Conservation (phyloP, 2,113 vertebrate genomes). For the Ia io region DNA sequence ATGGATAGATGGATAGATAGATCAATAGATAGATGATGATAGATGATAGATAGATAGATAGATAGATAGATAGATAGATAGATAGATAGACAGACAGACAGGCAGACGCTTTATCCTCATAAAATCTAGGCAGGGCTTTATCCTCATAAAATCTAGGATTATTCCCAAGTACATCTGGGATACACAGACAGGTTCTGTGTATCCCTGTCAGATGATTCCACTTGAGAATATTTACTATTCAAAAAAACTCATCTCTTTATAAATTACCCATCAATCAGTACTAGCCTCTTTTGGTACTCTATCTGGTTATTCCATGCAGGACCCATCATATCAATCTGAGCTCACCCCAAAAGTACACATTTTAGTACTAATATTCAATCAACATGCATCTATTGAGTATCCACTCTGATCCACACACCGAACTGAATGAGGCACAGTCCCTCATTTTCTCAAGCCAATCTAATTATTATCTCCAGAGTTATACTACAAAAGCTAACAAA, state of each 20-base stretch:
- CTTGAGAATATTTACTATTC: constrained; percentile 12
- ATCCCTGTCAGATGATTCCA: not conserved
- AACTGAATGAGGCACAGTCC: not conserved
- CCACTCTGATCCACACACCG: not conserved
- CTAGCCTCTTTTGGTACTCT: not conserved
- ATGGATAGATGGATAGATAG: not conserved
- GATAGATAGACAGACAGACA: no score
- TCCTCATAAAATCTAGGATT: no score
- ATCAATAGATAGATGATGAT: no score
- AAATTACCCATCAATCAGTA: not conserved
- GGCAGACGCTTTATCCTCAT: no score
- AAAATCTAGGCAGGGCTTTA: no score
- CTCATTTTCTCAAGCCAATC: not conserved
- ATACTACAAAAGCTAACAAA: not conserved
- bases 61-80: no score
- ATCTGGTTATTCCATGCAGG: constrained; percentile 8
- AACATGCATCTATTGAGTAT: not conserved
- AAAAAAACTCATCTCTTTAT: not conserved
- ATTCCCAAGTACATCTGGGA: not conserved
- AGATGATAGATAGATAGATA: not conserved
- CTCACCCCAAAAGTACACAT: not conserved
- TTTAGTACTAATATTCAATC: not conserved
- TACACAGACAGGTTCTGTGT: not conserved
- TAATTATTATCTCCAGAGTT: not conserved
- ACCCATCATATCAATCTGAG: not conserved